These are phyloP conservation scores for Eubasilissa splendida DNA, from an alignment of 2,888 invertebrate genomes.

Conservation along the genomic window DNA sequence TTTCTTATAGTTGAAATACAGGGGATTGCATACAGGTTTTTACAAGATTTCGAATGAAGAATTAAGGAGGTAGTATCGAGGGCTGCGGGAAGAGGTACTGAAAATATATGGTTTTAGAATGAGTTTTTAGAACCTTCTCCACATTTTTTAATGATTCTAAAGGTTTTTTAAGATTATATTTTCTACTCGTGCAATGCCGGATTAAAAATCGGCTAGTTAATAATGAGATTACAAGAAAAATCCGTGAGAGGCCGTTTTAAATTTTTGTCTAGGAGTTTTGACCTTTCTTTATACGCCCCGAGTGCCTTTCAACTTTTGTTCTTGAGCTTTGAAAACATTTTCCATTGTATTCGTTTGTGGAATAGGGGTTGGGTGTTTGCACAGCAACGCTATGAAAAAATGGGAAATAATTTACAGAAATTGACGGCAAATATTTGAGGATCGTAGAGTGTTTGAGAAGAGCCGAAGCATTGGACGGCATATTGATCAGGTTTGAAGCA, in stretches of 20 bases:
- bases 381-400: neutral
- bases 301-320: neutral
- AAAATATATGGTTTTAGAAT: no score
- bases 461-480: neutral
- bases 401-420: constrained; percentile 23
- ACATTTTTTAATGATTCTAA: no score
- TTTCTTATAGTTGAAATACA: no score
- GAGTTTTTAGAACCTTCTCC: no score
- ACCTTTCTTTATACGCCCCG: neutral
- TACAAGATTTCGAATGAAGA: no score
- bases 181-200: no score
- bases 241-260: neutral
- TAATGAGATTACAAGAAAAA: no score
- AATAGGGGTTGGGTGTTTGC: neutral
- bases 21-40: no score
- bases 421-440: constrained; percentile 24
- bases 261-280: neutral
- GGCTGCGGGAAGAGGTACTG: no score
- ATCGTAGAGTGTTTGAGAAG: neutral
- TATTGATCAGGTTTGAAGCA: neutral
- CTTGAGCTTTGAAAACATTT: constrained; percentile 3
- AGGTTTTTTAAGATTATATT: no score
- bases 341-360: neutral
- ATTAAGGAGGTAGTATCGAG: no score
- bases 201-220: no score